Percentiles rank a stretch among this genome's conserved stretches.
phyloP scores from a whole-genome alignment of 2,113 vertebrate genomes.

The Gobio gobio region DNA sequence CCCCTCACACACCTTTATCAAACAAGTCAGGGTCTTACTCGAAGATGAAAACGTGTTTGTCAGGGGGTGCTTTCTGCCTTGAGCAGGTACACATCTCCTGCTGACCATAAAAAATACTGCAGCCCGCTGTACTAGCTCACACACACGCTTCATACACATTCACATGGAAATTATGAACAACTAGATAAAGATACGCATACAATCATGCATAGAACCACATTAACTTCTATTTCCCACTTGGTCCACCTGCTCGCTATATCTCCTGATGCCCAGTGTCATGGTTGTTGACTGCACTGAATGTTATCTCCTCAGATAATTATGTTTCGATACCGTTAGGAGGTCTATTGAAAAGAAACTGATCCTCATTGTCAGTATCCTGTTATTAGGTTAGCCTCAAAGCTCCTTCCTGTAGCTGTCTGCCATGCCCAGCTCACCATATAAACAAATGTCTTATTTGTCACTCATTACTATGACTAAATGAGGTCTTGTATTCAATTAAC shows the following conservation, averaged over 20 bases:
- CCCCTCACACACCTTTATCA: slow-evolving; percentile 20
- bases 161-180: slow-evolving; percentile 32
- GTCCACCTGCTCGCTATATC: slow-evolving; percentile 20
- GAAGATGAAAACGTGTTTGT: slow-evolving; percentile 16
- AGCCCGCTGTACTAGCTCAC: slow-evolving; percentile 8
- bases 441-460: slow-evolving; percentile 33
- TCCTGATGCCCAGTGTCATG: neutral
- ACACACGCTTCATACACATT: slow-evolving; percentile 17
- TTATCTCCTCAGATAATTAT: slow-evolving; percentile 65
- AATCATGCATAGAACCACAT: neutral
- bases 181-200: slow-evolving; percentile 1
- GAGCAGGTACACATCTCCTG: neutral
- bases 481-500: slow-evolving; percentile 62
- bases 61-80: slow-evolving; percentile 2
- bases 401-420: slow-evolving; percentile 59
- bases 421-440: slow-evolving; percentile 5
- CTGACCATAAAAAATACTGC: neutral
- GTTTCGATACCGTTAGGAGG: slow-evolving; percentile 67
- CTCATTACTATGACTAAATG: slow-evolving; percentile 59
- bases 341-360: slow-evolving; percentile 62
- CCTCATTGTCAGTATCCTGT: slow-evolving; percentile 57
- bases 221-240: neutral
- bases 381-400: slow-evolving; percentile 63
- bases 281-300: slow-evolving; percentile 54
- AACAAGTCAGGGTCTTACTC: slow-evolving; percentile 17